These are phyloP conservation scores for Brachyptera risi DNA, from an alignment of 2,888 invertebrate species.

Conservation along the genomic window DNA sequence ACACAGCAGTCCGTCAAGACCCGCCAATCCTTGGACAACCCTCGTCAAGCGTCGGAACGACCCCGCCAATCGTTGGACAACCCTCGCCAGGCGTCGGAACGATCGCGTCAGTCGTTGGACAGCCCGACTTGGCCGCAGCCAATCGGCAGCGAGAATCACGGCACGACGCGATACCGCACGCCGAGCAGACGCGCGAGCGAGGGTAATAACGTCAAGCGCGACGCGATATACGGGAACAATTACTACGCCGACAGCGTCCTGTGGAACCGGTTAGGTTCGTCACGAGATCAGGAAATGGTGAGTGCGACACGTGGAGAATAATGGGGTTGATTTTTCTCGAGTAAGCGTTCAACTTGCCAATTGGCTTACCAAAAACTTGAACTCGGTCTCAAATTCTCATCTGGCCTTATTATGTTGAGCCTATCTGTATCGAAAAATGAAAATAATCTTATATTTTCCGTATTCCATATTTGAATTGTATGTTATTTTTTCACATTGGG, in stretches of 20 bases:
- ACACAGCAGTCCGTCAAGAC: background rate
- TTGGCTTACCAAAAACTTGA: too few relatives aligned
- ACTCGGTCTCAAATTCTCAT: too few relatives aligned
- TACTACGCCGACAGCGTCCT: background rate
- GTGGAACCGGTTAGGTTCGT: background rate
- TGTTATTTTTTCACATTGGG: too few relatives aligned
- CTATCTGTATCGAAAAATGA: too few relatives aligned
- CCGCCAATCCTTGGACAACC: background rate
- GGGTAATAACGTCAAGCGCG: background rate
- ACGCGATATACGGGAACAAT: background rate
- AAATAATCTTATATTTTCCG: too few relatives aligned
- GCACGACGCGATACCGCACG: slow-evolving; percentile 30
- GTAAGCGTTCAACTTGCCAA: too few relatives aligned
- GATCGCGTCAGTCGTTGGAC: too few relatives aligned
- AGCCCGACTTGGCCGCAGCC: too few relatives aligned
- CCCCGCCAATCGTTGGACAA: background rate
- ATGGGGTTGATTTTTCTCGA: too few relatives aligned
- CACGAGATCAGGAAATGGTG: background rate
- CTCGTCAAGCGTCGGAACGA: background rate
- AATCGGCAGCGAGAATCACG: too few relatives aligned
- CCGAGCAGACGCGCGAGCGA: background rate
- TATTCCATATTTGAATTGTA: too few relatives aligned
- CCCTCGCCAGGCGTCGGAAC: background rate
- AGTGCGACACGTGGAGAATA: background rate
- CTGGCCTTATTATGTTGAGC: too few relatives aligned